Evolutionary conservation across 1,140 invertebrate species (phyloP).

Genomic region (Helicoverpa armigera): DNA sequence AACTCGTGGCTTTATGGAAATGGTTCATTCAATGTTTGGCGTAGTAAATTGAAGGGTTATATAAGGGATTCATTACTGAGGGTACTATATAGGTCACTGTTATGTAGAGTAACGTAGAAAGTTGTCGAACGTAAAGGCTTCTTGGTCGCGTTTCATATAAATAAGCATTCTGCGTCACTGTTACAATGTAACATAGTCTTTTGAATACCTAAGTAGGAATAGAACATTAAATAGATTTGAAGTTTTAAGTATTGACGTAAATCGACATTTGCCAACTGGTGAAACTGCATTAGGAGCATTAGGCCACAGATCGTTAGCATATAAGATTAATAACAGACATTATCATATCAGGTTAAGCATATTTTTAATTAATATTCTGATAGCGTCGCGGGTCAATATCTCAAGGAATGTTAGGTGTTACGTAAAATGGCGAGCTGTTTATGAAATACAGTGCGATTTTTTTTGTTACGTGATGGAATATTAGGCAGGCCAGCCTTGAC

Average conservation of each 20-base stretch:
- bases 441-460: conserved; percentile 11
- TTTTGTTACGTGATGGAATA: background rate
- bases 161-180: background rate
- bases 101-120: background rate
- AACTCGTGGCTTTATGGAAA: conserved; percentile 2
- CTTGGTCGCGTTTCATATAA: background rate
- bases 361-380: conserved; percentile 30
- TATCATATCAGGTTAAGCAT: conserved; percentile 24
- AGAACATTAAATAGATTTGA: background rate
- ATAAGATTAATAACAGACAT: background rate
- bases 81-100: background rate
- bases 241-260: background rate
- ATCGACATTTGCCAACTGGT: background rate
- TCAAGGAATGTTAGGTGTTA: conserved; percentile 14
- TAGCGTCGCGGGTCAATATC: conserved; percentile 33
- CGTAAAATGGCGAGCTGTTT: background rate
- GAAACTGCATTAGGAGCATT: conserved; percentile 4
- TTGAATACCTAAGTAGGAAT: no score
- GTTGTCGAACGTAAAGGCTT: no score
- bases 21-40: conserved; percentile 11
- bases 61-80: background rate
- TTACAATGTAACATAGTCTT: background rate
- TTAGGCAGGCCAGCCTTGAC: conserved; percentile 1
- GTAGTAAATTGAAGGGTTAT: background rate
- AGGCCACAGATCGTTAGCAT: conserved; percentile 3